Base-by-base conservation (phyloP, 2,113 vertebrate genomes). In the Chamaetylas fuelleborni region DNA sequence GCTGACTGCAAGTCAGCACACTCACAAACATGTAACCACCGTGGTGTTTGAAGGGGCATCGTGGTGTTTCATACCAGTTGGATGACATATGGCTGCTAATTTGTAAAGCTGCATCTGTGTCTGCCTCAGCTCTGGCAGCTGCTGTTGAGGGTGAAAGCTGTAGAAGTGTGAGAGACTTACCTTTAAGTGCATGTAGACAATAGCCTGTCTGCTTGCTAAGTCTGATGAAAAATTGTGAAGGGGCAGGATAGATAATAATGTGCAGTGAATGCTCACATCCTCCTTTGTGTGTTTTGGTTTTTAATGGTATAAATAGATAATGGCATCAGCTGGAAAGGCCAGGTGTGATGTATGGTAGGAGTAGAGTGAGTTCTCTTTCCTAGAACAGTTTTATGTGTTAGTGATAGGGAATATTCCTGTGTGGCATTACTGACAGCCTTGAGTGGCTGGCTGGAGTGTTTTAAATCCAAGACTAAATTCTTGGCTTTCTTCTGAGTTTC, bases 401-500 rank as follows among this genome's bases (percentile, higher is more conserved):
- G 50, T 73, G 77, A 28, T 91, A 62, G 81, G 51, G 72, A 67
- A 16, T 38, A 29, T 91, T 80, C 22, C 58, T 62, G n/a, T 72
- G 64, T 79, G 70, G 26, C 69, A 42, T 66, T 81, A 65, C 60
- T 95, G 91, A 88, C 72, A 88, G 38, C 33, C 40, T 62, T 65
- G 64, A 91, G 80, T 83, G 61, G 22, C 73, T 94, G 65, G 45
- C 48, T 58, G 19, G 40, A 76, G 12, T 69, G 26, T 92, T 95
- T 71, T 61, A 81, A 92, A 91, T 81, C 82, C 23, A 54, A 29
- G 33, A 50, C 29, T 60, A 36, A 84, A 81, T 87, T 81, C 29
- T 81, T 86, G 47, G 61, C 87, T 93, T 94, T 91, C 42, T 69
- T 3, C 60, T 65, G 77, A 81, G 34, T 73, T 96, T 58, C 73